Conservation (phyloP, 2,888 invertebrate species). For the Isoperla grammatica region DNA sequence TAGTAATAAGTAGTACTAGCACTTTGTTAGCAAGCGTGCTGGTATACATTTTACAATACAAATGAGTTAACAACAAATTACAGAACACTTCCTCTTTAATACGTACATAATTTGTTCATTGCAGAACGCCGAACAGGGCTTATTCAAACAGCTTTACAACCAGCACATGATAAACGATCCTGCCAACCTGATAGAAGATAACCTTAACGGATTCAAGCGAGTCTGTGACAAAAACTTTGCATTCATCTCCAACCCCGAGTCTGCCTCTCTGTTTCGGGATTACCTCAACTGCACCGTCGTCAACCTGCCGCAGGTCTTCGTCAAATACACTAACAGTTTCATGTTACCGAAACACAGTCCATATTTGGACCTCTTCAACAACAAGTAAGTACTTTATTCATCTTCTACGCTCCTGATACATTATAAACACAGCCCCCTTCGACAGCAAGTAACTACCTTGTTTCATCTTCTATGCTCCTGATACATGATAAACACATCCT, state of each 20-base stretch:
- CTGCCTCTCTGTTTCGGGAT: background rate
- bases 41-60: too few relatives aligned
- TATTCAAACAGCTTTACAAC: background rate
- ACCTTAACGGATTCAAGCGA: background rate
- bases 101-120: too few relatives aligned
- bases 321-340: constrained; percentile 8
- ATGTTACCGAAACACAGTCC: constrained; percentile 5
- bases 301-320: constrained; percentile 1
- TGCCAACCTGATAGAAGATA: constrained; percentile 1
- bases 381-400: constrained; percentile 1
- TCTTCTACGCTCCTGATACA: too few relatives aligned
- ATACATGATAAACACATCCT: too few relatives aligned
- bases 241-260: constrained; percentile 9
- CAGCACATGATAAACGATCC: constrained; percentile 3
- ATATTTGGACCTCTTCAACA: constrained; percentile 4
- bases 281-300: constrained; percentile 8
- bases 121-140: constrained; percentile 1
- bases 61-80: too few relatives aligned
- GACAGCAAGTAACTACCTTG: too few relatives aligned
- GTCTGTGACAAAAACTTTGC: constrained; percentile 7
- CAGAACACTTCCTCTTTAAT: too few relatives aligned
- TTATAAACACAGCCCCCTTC: too few relatives aligned
- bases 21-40: too few relatives aligned
- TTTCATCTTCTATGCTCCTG: too few relatives aligned
- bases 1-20: too few relatives aligned